Evolutionary conservation across 2,797 vertebrate genomes (phyloP).

Genomic region (Peromyscus eremicus): DNA sequence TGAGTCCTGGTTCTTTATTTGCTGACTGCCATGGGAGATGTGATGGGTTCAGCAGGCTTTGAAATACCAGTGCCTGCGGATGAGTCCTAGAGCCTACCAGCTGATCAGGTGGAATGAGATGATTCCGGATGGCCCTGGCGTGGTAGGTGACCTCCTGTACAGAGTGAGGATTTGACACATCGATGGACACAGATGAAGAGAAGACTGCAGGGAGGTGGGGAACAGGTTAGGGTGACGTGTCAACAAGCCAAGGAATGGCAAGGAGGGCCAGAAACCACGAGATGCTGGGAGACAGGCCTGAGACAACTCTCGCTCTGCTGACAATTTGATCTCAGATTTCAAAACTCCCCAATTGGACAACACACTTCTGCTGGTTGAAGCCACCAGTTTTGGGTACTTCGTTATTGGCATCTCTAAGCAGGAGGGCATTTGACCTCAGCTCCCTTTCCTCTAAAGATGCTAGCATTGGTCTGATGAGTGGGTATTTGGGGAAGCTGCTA

Average conservation of each 20-base stretch:
- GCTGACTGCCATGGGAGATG: neutral
- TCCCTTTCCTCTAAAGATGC: neutral
- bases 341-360: neutral
- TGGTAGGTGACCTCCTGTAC: neutral
- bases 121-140: too few relatives aligned
- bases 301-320: too few relatives aligned
- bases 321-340: neutral
- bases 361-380: neutral
- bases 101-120: neutral
- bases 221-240: neutral
- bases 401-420: neutral
- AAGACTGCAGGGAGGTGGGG: neutral
- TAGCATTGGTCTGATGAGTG: neutral
- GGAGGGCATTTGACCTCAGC: neutral
- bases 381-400: neutral
- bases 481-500: neutral
- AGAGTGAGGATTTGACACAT: neutral
- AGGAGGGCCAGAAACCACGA: neutral
- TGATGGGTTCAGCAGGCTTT: neutral
- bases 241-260: neutral
- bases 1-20: neutral
- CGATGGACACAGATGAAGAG: neutral
- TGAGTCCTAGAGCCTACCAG: neutral
- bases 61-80: neutral
- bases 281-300: fast-evolving